Percentiles rank a stretch among this genome's conserved stretches.
phyloP scores from a whole-genome alignment of 2,888 invertebrate species.

The Aspidiotus destructor region DNA sequence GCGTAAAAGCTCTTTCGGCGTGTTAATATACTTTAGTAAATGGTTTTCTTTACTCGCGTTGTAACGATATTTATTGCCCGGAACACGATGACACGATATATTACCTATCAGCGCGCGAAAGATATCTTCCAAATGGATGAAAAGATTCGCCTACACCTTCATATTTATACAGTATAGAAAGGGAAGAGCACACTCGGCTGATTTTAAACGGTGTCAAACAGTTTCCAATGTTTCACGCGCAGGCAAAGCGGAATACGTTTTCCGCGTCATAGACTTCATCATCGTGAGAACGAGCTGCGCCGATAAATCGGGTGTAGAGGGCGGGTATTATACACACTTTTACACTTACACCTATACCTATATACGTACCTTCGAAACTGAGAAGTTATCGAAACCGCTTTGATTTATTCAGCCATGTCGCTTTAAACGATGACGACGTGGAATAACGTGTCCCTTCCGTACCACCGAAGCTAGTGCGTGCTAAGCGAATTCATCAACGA shows the following conservation, averaged over 20 bases:
- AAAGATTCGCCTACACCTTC: slow-evolving; percentile 22
- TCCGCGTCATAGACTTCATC: slow-evolving; percentile 29
- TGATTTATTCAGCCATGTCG: slow-evolving; percentile 25
- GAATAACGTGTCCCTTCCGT: neutral
- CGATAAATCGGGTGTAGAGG: too few species aligned
- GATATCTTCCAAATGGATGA: slow-evolving; percentile 29
- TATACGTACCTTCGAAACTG: neutral
- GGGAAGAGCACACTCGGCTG: slow-evolving; percentile 26
- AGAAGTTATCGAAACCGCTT: slow-evolving; percentile 25
- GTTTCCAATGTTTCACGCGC: slow-evolving; percentile 3
- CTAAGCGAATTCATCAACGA: too few species aligned
- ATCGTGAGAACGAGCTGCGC: slow-evolving; percentile 1
- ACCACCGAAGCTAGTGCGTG: too few species aligned
- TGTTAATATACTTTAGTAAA: slow-evolving; percentile 9
- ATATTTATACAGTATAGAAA: slow-evolving; percentile 17
- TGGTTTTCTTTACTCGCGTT: slow-evolving; percentile 1
- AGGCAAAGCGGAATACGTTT: slow-evolving; percentile 27
- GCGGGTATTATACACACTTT: neutral
- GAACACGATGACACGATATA: slow-evolving; percentile 19
- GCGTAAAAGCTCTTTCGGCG: neutral
- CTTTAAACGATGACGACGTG: neutral
- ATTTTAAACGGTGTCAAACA: slow-evolving; percentile 29
- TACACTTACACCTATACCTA: neutral
- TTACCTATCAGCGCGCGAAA: slow-evolving; percentile 25
- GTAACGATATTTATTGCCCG: slow-evolving; percentile 23